Evolutionary conservation across 1,140 invertebrate genomes (phyloP), one percentile per base, ranked within the genome.

Genomic region (Ctenoplectra terminalis): DNA sequence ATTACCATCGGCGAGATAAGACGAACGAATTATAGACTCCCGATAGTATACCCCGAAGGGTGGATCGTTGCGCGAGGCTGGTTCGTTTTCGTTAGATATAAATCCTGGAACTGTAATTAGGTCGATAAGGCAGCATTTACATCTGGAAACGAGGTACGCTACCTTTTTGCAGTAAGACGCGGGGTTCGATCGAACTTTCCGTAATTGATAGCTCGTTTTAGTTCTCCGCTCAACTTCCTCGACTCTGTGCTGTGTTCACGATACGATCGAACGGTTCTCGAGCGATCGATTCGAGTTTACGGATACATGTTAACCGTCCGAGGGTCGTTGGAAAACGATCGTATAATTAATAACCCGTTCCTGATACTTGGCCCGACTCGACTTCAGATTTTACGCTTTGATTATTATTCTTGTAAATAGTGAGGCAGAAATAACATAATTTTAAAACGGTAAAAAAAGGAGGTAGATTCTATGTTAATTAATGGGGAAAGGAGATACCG

Each of bases 1-100:
- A 58, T 87, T 87, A 86, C 75, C 60, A 80, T 86, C 74, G 70
- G 43, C 71, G 31, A 86, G 85, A 87, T 87, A 87, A 87, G 84
- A 23, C 48, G 64, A 74, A 86, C 84, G 74, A 86, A 83, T 87
- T 87, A 87, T 83, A 75, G 85, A 87, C 84, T 87, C 54, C 64
- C 75, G 85, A 86, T 87, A 86, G 80, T 86, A 80, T 76, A 69
- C 84, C 80, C 84, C 23, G 74, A 75, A 85, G 74, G 52, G 50
- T 52, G 74, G 37, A 46, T 52, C 72, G 60, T 48, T 61, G 66
- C 56, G 64, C 70, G 80, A 67, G 54, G 54, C 46, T 46, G 34
- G 63, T 34, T 86, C 70, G 67, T 76, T 85, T 85, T 58, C 78
- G 66, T 84, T 71, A 64, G 70, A 48, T 81, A 85, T 85, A 85